A percentile compares a stretch with the other conserved stretches of the same genome.
Evolutionary conservation across 2,797 vertebrate species (phyloP).

Genomic region (Pantherophis alleghaniensis): DNA sequence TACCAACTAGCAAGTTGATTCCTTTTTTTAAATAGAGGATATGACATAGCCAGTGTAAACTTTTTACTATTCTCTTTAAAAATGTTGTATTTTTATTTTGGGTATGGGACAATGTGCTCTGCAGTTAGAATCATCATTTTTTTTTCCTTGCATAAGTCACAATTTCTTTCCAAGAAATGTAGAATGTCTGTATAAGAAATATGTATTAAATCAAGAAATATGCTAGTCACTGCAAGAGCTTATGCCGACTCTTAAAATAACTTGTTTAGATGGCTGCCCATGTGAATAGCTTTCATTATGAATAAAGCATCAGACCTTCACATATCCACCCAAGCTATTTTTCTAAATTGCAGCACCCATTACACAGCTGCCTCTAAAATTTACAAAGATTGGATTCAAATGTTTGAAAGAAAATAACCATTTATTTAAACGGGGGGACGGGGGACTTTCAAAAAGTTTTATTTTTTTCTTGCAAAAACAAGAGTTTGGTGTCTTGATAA

Average conservation of each 20-base stretch:
- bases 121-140: conserved; percentile 24
- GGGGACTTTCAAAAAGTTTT: conserved; percentile 57
- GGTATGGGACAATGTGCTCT: not conserved
- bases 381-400: conserved; percentile 65
- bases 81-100: conserved; percentile 37
- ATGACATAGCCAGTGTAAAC: not conserved
- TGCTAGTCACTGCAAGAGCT: conserved; percentile 46
- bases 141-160: conserved; percentile 34
- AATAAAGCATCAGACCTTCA: conserved; percentile 52
- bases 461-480: conserved; percentile 59
- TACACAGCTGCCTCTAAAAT: conserved; percentile 58
- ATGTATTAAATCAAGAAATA: conserved; percentile 54
- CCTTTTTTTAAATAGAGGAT: not conserved
- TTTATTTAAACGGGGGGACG: conserved; percentile 39
- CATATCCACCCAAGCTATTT: conserved; percentile 51
- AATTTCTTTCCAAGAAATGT: conserved; percentile 39
- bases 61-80: conserved; percentile 37
- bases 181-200: conserved; percentile 38
- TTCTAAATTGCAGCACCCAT: conserved; percentile 62
- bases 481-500: conserved; percentile 50
- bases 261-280: conserved; percentile 55
- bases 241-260: conserved; percentile 52
- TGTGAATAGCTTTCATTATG: conserved; percentile 59
- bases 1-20: not conserved
- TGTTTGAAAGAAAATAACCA: conserved; percentile 61